Percentiles rank a stretch among this genome's conserved stretches.
Evolutionary conservation across 1,140 invertebrate species (phyloP).

Genomic region (Megathymus violae): DNA sequence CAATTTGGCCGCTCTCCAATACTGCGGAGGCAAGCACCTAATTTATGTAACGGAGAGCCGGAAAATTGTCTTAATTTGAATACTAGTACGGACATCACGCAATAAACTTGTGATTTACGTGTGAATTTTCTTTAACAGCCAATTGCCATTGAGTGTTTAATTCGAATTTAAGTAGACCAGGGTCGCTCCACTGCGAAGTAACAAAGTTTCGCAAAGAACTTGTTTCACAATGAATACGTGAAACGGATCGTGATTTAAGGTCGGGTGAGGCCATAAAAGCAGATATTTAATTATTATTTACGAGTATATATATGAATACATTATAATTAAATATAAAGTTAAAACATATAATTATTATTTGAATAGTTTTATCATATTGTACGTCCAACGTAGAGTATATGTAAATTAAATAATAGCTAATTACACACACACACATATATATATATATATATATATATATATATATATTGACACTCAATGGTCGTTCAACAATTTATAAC

Average conservation of each 20-base stretch:
- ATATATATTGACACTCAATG: too few species aligned
- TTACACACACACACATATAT: too few species aligned
- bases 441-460: too few species aligned
- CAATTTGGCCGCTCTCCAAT: slow-evolving; percentile 36
- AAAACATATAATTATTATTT: too few species aligned
- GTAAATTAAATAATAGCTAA: too few species aligned
- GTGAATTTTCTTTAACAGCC: slow-evolving; percentile 24
- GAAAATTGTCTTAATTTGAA: slow-evolving; percentile 42
- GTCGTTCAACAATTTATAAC: too few species aligned
- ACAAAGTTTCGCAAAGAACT: slow-evolving; percentile 4
- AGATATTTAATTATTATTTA: too few species aligned
- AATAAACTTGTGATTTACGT: slow-evolving; percentile 33
- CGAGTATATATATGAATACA: too few species aligned
- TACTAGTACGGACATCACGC: slow-evolving; percentile 30
- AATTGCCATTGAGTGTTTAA: slow-evolving; percentile 29
- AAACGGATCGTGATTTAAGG: not conserved
- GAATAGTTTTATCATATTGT: too few species aligned
- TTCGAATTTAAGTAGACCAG: slow-evolving; percentile 21
- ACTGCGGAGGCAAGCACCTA: slow-evolving; percentile 30
- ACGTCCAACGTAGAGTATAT: too few species aligned
- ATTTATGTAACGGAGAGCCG: slow-evolving; percentile 37
- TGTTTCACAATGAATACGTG: not conserved
- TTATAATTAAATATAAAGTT: too few species aligned
- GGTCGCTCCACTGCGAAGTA: slow-evolving; percentile 12
- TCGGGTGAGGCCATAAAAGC: too few species aligned